These are phyloP conservation scores for Quadroppia sp. DNA, from an alignment of 2,888 invertebrate species.

Conservation along the genomic window DNA sequence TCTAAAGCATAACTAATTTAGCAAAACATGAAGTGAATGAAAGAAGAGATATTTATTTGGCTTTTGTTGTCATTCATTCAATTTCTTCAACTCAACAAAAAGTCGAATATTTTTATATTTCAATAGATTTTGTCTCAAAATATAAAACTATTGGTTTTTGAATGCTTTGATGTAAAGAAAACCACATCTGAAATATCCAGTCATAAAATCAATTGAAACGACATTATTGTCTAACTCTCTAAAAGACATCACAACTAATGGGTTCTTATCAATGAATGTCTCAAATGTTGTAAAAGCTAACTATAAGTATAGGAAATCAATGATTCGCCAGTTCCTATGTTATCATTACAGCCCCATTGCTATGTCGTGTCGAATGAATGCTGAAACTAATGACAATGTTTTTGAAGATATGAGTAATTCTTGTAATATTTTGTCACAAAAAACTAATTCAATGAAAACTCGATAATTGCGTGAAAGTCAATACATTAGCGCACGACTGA, in stretches of 20 bases:
- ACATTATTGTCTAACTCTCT: conserved; percentile 12
- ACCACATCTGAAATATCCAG: background rate
- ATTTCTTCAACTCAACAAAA: background rate
- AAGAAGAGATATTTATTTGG: background rate
- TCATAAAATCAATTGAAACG: conserved; percentile 21
- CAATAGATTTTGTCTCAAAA: background rate
- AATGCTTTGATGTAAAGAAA: background rate
- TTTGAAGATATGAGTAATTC: background rate
- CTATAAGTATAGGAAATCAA: conserved; percentile 32
- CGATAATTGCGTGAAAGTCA: conserved; percentile 15
- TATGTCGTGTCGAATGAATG: background rate
- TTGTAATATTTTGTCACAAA: conserved; percentile 18
- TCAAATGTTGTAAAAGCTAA: conserved; percentile 18
- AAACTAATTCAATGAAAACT: conserved; percentile 33
- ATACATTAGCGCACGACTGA: background rate
- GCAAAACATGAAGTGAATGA: background rate
- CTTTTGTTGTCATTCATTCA: background rate
- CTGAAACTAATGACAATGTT: conserved; percentile 20
- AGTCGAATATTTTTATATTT: background rate
- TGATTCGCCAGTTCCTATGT: conserved; percentile 12
- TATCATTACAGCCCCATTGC: conserved; percentile 9
- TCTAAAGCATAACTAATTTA: background rate
- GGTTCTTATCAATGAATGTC: conserved; percentile 12
- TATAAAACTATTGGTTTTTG: background rate
- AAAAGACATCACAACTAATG: conserved; percentile 28